Conservation (phyloP, 1,140 invertebrate species). For the Aplysia californica region DNA sequence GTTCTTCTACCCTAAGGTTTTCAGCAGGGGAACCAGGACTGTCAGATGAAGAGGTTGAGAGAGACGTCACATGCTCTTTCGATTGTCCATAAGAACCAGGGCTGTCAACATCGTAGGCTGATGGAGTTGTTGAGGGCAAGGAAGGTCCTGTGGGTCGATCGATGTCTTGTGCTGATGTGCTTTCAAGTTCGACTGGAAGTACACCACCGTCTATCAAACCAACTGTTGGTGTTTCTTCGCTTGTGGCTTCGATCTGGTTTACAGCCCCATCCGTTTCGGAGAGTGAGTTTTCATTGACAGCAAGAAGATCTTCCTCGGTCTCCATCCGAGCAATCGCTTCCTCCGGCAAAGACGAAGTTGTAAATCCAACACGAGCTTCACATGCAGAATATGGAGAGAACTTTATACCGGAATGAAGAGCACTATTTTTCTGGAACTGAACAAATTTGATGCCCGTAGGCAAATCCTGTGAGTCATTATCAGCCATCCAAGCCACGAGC, state of each 20-base stretch:
- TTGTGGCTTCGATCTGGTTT: background rate
- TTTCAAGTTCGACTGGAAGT: background rate
- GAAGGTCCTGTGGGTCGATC: background rate
- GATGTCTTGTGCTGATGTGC: background rate
- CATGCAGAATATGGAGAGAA: constrained; percentile 5
- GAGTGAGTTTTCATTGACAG: background rate
- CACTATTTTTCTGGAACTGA: constrained; percentile 25
- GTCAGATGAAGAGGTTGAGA: too few species aligned
- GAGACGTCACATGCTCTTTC: too few species aligned
- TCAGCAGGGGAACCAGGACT: background rate
- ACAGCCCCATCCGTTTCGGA: background rate
- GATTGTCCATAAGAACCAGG: background rate
- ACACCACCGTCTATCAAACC: background rate
- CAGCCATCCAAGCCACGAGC: constrained; percentile 36
- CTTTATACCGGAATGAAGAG: background rate
- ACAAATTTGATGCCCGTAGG: constrained; percentile 40
- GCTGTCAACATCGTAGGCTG: background rate
- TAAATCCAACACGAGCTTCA: constrained; percentile 29
- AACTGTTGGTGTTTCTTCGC: background rate
- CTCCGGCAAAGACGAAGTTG: constrained; percentile 16
- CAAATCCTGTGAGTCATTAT: constrained; percentile 39
- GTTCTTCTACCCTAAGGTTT: background rate
- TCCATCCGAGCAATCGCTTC: constrained; percentile 1
- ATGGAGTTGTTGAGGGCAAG: background rate
- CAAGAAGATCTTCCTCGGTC: background rate